A percentile compares a stretch with the other conserved stretches of the same genome.
Conservation (phyloP, 2,113 vertebrate genomes). For the Trogon surrucura region DNA sequence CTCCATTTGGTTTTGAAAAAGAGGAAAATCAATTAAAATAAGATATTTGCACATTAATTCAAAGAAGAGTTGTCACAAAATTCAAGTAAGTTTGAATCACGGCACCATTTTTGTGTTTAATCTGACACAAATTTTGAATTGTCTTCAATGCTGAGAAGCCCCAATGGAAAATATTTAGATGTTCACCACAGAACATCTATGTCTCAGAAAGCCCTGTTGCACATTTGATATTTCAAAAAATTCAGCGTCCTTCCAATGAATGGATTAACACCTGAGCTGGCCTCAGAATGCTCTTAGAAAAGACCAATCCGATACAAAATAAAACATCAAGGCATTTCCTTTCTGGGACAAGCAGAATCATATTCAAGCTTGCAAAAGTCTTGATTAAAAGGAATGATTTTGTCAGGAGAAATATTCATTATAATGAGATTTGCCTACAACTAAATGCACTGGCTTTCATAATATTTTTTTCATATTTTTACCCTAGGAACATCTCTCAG, state of each 20-base stretch:
- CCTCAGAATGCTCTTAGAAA: neutral
- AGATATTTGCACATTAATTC: neutral
- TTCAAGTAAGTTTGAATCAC: neutral
- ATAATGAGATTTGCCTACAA: constrained; percentile 13
- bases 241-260: neutral
- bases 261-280: neutral
- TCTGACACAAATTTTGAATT: neutral
- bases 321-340: neutral
- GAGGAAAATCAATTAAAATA: neutral
- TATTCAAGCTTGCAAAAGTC: constrained; percentile 42
- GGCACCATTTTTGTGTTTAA: neutral
- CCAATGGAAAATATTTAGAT: neutral
- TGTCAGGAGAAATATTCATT: neutral
- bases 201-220: neutral
- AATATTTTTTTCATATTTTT: neutral
- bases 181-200: neutral
- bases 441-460: neutral
- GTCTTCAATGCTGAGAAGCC: neutral
- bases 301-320: neutral
- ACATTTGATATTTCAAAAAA: neutral
- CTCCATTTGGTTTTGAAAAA: neutral
- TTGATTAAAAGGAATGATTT: neutral
- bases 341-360: neutral
- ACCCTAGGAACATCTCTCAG: neutral
- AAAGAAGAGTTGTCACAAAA: neutral